phyloP scores from a whole-genome alignment of 2,888 invertebrate genomes.

The Syrista parreyssii region DNA sequence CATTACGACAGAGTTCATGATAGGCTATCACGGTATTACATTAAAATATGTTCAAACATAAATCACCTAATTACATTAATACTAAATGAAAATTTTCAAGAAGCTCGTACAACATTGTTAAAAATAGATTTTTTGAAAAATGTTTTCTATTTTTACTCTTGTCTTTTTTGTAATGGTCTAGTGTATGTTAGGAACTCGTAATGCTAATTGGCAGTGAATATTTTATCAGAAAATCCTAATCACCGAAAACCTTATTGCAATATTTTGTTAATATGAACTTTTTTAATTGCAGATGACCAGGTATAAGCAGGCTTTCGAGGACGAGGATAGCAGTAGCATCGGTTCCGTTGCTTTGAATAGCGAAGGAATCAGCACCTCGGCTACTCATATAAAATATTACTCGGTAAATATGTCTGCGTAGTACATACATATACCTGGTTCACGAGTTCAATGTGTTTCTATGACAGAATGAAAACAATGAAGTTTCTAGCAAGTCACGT shows the following conservation, averaged over 20 bases:
- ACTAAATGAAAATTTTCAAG: background rate
- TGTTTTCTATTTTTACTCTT: background rate
- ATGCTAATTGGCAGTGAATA: background rate
- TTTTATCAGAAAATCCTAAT: background rate
- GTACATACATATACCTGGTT: background rate
- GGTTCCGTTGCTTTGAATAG: slow-evolving; percentile 84
- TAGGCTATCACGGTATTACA: background rate
- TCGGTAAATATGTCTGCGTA: slow-evolving; percentile 69
- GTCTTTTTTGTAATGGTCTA: background rate
- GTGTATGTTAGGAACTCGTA: background rate
- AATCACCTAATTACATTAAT: background rate
- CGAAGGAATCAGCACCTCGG: slow-evolving; percentile 81
- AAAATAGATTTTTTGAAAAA: background rate
- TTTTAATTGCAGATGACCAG: slow-evolving; percentile 80
- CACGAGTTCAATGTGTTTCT: background rate
- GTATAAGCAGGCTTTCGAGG: slow-evolving; percentile 88
- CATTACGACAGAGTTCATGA: background rate
- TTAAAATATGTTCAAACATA: background rate
- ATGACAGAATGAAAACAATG: background rate
- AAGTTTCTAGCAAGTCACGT: background rate
- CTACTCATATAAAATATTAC: slow-evolving; percentile 86
- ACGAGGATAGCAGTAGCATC: slow-evolving; percentile 84
- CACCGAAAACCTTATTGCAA: slow-evolving; percentile 3
- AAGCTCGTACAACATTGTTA: background rate
- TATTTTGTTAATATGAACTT: slow-evolving; percentile 8